Evolutionary conservation across 2,888 invertebrate species (phyloP), one percentile per base, ranked within the genome.

Genomic region (Trilocha varians): DNA sequence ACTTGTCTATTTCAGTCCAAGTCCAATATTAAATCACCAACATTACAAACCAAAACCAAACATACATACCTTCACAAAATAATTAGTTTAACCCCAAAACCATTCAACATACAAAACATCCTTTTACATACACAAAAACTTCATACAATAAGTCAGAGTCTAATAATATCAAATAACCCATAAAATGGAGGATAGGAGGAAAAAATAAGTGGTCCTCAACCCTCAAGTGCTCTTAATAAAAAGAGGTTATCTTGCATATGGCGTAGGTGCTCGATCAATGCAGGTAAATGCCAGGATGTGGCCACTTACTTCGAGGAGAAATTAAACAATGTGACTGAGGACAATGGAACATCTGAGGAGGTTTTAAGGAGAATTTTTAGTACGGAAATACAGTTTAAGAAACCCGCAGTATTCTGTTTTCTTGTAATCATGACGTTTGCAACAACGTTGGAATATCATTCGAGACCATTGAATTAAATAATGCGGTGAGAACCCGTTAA

Each of bases 161-260:
- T 25, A 25, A 5, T 25, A 25, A 25, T 25, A 25, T 25, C 25
- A 9, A 25, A 25, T 25, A 25, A 11, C 25, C 45, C 47, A 47
- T 51, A 55, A 55, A 55, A 57, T 51, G 52, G 46, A 40, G 45
- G 53, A 53, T 49, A 50, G 53, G 51, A 51, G 44, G 44, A 43
- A 42, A 42, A 34, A 42, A 32, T 34, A 35, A 42, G 62, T 49
- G 57, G 50, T 50, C 43, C 58, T 59, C 45, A 49, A 44, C 54
- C 55, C 57, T 32, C 46, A 44, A 62, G 68, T 48, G 53, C 57
- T 55, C 69, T 70, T 64, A 59, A 65, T 65, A 54, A 64, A 66
- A 62, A 69, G 60, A 65, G 68, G 68, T 67, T 70, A 66, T 67
- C 65, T 66, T 5, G 25, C 8, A 25, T 5, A 11, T 6, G 6